Evolutionary conservation across 2,113 vertebrate species (phyloP).

Genomic region (Boulengeromyrus knoepffleri): DNA sequence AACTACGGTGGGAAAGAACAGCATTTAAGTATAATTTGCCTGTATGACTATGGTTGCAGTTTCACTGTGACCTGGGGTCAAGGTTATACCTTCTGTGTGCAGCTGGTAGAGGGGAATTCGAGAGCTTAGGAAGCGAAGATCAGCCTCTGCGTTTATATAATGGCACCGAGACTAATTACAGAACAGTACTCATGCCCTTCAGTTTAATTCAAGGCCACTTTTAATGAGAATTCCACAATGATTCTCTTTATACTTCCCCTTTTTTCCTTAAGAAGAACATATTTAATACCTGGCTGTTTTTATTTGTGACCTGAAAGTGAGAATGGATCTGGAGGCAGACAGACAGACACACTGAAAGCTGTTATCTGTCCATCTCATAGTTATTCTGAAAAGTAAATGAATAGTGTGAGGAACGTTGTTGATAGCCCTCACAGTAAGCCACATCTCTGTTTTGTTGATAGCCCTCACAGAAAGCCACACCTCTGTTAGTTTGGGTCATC

Average conservation of each 20-base stretch:
- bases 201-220: slow-evolving; percentile 43
- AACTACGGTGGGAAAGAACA: neutral
- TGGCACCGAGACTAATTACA: slow-evolving; percentile 31
- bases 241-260: slow-evolving; percentile 36
- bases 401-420: neutral
- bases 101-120: slow-evolving; percentile 46
- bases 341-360: neutral
- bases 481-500: neutral
- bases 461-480: no score
- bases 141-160: slow-evolving; percentile 48
- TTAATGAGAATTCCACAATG: slow-evolving; percentile 52
- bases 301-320: neutral
- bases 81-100: slow-evolving; percentile 43
- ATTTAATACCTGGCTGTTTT: slow-evolving; percentile 42
- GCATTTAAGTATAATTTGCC: neutral
- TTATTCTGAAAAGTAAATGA: neutral
- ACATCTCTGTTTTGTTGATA: neutral
- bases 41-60: slow-evolving; percentile 9
- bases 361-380: neutral
- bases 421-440: neutral
- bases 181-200: slow-evolving; percentile 36
- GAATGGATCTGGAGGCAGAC: neutral
- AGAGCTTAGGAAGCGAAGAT: slow-evolving; percentile 31
- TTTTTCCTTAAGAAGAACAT: slow-evolving; percentile 55
- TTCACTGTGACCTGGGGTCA: slow-evolving; percentile 28